Evolutionary conservation across 2,113 vertebrate species (phyloP).

Genomic region (Oenanthe melanoleuca): DNA sequence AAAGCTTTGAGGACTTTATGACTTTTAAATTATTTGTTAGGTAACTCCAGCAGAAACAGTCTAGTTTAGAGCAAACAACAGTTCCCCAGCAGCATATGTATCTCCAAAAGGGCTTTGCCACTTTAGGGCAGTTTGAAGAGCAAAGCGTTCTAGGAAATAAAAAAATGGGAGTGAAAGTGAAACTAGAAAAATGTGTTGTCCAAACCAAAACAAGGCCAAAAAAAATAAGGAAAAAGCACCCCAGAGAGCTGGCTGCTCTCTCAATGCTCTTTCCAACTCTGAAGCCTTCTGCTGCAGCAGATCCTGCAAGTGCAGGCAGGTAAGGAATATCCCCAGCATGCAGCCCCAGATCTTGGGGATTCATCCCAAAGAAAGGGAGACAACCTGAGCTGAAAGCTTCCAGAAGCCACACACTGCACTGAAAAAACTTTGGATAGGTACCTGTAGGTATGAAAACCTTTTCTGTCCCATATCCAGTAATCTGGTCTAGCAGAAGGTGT

Average conservation of each 20-base stretch:
- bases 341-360: background rate
- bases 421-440: background rate
- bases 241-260: background rate
- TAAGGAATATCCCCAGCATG: accelerated
- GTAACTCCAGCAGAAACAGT: background rate
- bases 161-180: background rate
- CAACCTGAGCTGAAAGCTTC: background rate
- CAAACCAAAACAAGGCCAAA: background rate
- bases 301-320: accelerated
- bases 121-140: background rate
- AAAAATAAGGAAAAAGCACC: background rate
- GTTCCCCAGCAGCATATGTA: background rate
- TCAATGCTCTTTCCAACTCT: background rate
- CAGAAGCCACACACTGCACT: accelerated
- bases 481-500: background rate
- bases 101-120: background rate
- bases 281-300: background rate
- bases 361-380: background rate
- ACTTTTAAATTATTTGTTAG: background rate
- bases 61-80: background rate
- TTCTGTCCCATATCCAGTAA: background rate
- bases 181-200: background rate
- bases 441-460: background rate
- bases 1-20: background rate
- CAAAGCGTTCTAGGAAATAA: background rate